Base-by-base conservation (phyloP, 2,113 vertebrate genomes). In the Brachyhypopomus gauderio region DNA sequence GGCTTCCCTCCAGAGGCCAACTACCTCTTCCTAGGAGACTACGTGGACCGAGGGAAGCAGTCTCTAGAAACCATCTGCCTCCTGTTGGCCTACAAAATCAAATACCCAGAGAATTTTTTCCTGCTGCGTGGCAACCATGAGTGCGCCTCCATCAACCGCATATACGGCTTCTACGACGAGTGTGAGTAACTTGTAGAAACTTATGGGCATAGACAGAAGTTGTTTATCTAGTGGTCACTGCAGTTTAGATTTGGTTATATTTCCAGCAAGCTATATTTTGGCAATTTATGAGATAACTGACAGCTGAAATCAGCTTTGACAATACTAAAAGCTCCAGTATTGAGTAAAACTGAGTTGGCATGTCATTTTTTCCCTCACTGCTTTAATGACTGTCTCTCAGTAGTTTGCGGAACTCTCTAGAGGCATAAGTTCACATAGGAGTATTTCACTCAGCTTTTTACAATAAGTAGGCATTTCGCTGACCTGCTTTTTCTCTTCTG, bases 131-230 rank as follows among this genome's bases (percentile, higher is more conserved):
- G 96, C 87, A 98, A 97, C 91, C 96, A 98, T 3, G 96, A 98
- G 90, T 98, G 96, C 83, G 96, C 96, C 81, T 97, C 96, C 92
- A 98, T 98, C 93, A 97, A 98, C 87, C 95, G 96, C 88, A 98
- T 98, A 90, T 97, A 98, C 25, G 96, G 96, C 89, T 98, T 98
- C 92, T 98, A 97, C 73, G 96, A 98, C 62, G 96, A 98, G 91
- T 97, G 96, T 97, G 92, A 96, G 96, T 59, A 11, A 52, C 12
- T 8, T 52, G 45, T 52, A 52, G 45, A 52, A 52, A 14, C 45
- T 52, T 3, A 14, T 3, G 45, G 45, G 45, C 8, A 52, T 14
- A 9, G 5, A 11, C 45, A 14, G 45, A 8, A 52, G 14, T 11
- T 14, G 45, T 52, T 52, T 52, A 52, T 7, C 45, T 52, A 52